phyloP scores from a whole-genome alignment of 2,113 vertebrate species.

The Todiramphus chloris region DNA sequence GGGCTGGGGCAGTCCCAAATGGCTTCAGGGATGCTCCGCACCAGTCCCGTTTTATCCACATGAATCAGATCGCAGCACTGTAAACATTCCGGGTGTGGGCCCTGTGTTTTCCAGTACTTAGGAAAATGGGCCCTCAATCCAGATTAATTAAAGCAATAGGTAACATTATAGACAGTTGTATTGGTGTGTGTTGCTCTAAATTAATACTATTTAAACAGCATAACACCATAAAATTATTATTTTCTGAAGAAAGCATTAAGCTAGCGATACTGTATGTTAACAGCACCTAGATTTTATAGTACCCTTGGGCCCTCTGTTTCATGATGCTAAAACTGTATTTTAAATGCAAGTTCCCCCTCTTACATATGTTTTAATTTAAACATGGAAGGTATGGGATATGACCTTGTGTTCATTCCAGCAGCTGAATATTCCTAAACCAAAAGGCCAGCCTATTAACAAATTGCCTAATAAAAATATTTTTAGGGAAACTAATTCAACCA shows the following conservation, averaged over 20 bases:
- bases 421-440: not conserved
- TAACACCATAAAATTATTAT: not conserved
- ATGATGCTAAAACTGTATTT: not conserved
- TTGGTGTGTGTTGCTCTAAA: not conserved
- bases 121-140: not conserved
- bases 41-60: not conserved
- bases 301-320: not conserved
- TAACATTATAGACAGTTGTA: not conserved
- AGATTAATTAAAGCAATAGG: not conserved
- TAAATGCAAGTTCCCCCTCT: not conserved
- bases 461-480: slow-evolving; percentile 28
- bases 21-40: not conserved
- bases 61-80: not conserved
- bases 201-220: not conserved
- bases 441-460: not conserved
- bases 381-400: not conserved
- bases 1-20: not conserved
- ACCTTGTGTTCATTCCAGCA: not conserved
- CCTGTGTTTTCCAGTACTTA: not conserved
- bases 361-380: slow-evolving; percentile 26
- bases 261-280: not conserved
- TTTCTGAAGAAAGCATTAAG: not conserved
- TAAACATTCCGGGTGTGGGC: not conserved
- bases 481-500: not conserved
- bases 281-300: not conserved